Base-by-base conservation (phyloP, 2,113 vertebrate species). In the Sinosuthora webbiana region DNA sequence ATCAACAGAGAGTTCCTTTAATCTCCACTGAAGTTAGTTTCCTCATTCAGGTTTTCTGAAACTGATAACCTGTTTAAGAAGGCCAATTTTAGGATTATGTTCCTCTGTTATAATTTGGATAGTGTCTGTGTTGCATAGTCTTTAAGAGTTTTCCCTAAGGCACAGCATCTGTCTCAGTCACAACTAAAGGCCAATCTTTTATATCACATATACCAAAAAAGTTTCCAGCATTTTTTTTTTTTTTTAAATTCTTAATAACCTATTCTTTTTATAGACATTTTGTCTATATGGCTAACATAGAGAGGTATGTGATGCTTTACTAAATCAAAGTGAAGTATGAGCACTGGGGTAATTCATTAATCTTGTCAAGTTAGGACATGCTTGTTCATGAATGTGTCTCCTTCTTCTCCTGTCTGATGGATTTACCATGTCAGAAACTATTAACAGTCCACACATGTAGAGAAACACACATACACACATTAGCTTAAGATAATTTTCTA, bases 11-110 rank as follows among this genome's bases (percentile, higher is more conserved):
- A 37, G 7, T 64, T 88, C 33, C 45, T 92, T 93, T 91, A 45
- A 88, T 86, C 75, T 91, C 17, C 56, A 63, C 20, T 71, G 47
- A 21, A 81, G 7, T 52, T 10, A 74, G 30, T n/a, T 81, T 81
- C 39, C 76, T 76, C 42, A 22, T 78, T 71, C 59, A 87, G 44
- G 41, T 86, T 90, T 94, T 91, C 60, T 90, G 53, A 90, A 93
- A 56, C 5, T 10, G 22, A 73, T 67, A 86, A 92, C 6, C 15
- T 70, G 22, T 73, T 90, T 83, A 80, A 78, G 73, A 76, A 89
- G 49, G 30, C 11, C 0, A 74, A 6, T 64, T 83, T 81, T 64
- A 81, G 30, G 25, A 75, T 73, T 87, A 35, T n/a, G 0, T 37
- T 89, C 6, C 11, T 71, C n/a, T 80, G 11, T 37, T 77, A 62